A percentile compares a stretch with the other conserved stretches of the same genome.
Conservation (phyloP, 2,113 vertebrate species). For the human (Homo sapiens) region GRCh38 chr11:9154501-9155000, state of each 20-base stretch:
- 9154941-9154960: too few relatives aligned
- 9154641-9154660: not conserved
- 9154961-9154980: too few relatives aligned
- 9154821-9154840: too few relatives aligned
- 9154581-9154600: not conserved
- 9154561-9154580: not conserved
- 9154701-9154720: constrained; percentile 27
- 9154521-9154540: not conserved
- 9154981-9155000: too few relatives aligned
- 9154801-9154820: too few relatives aligned
- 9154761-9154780: not conserved
- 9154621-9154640: constrained; percentile 30
- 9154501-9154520: not conserved
- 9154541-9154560: not conserved
- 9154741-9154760: not conserved
- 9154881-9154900: too few relatives aligned
- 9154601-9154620: not conserved
- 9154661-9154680: not conserved
- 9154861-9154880: too few relatives aligned
- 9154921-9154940: too few relatives aligned
- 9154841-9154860: too few relatives aligned
- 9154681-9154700: constrained; percentile 19
- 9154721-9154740: not conserved
- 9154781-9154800: not conserved
- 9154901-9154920: too few relatives aligned